Conservation (phyloP, 2,888 invertebrate genomes). For the Adelognathus sp. region DNA sequence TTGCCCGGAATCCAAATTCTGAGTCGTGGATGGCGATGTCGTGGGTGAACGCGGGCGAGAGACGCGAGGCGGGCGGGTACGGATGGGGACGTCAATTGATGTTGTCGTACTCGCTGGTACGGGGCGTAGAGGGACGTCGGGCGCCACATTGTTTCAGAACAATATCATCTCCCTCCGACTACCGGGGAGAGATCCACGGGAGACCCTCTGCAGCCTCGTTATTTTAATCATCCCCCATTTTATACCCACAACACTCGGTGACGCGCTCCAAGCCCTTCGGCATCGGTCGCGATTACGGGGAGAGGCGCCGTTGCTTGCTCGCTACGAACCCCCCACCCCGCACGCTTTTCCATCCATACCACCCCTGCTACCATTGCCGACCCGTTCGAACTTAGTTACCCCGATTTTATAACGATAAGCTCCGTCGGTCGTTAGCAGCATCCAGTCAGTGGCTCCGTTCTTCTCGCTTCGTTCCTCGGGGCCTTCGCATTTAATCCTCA, state of each 20-base stretch:
- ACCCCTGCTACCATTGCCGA: constrained; percentile 31
- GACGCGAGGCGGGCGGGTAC: constrained; percentile 21
- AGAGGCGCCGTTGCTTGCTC: constrained; percentile 39
- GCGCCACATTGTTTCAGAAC: constrained; percentile 78
- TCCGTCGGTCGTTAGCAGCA: constrained; percentile 72
- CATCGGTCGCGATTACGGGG: constrained; percentile 63
- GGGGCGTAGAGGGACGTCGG: constrained; percentile 71
- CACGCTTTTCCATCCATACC: constrained; percentile 24
- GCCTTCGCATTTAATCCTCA: constrained; percentile 32
- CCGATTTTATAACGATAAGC: constrained; percentile 70
- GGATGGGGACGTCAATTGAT: constrained; percentile 73
- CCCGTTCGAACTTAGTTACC: constrained; percentile 64
- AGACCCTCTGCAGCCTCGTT: constrained; percentile 76
- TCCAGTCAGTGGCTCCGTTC: constrained; percentile 69
- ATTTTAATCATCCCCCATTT: constrained; percentile 79
- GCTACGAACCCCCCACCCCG: constrained; percentile 14
- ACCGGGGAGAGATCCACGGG: constrained; percentile 64
- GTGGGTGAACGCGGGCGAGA: constrained; percentile 22
- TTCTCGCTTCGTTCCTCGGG: constrained; percentile 44
- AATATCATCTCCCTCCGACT: constrained; percentile 69
- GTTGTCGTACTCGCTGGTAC: constrained; percentile 72
- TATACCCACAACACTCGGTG: constrained; percentile 73
- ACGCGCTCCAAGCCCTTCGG: constrained; percentile 62
- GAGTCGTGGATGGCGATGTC: constrained; percentile 27
- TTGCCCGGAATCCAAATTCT: constrained; percentile 23